Percentiles rank a stretch among this genome's conserved stretches.
These are phyloP conservation scores for Escarpia spicata DNA, from an alignment of 2,888 invertebrate species.

Conservation along the genomic window DNA sequence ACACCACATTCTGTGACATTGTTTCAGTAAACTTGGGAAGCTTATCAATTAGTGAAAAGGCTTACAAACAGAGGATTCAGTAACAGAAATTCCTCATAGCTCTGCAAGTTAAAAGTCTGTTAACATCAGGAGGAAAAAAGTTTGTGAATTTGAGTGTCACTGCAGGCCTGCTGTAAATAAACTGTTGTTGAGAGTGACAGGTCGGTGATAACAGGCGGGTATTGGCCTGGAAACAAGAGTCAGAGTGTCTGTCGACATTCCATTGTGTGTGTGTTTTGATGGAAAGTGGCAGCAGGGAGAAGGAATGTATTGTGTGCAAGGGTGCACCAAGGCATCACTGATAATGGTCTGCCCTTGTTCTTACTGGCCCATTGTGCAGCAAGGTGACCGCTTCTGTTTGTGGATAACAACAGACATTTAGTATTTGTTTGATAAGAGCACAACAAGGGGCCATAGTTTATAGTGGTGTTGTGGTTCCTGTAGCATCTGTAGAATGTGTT, in stretches of 20 bases:
- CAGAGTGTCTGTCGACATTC: not conserved
- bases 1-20: too few species aligned
- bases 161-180: not conserved
- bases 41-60: too few species aligned
- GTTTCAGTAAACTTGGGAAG: too few species aligned
- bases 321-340: not conserved
- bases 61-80: too few species aligned
- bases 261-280: constrained; percentile 14
- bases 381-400: not conserved
- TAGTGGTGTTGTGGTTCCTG: not conserved
- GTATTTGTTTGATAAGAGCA: not conserved
- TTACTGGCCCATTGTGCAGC: not conserved
- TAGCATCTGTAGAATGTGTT: not conserved
- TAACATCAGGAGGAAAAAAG: too few species aligned
- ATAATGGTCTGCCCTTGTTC: not conserved
- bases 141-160: too few species aligned
- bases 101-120: too few species aligned
- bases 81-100: too few species aligned
- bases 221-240: not conserved
- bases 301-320: not conserved
- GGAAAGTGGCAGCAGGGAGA: not conserved
- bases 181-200: not conserved
- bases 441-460: not conserved
- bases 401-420: not conserved
- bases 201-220: not conserved